Base-by-base conservation (phyloP, 1,140 invertebrate genomes). In the Cyclina sinensis region DNA sequence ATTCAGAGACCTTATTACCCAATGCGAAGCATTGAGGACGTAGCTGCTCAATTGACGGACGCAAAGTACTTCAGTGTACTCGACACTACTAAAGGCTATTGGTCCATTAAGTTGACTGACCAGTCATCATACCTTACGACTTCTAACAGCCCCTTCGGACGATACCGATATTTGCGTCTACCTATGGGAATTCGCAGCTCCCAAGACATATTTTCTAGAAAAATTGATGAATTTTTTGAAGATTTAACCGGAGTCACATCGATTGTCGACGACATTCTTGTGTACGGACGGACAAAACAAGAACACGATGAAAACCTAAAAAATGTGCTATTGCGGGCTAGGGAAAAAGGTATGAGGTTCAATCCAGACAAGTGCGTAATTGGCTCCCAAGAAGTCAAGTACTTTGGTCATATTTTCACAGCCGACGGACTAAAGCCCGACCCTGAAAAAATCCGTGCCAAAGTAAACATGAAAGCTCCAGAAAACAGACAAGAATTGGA, bases 151-250 rank as follows among this genome's bases (percentile, higher is more conserved):
- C 89, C 86, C n/a, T 70, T 74, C 21, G 90, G 83, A 24, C 51
- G 90, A 24, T 92, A 90, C 51, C n/a, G 87, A 30, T 92, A 87
- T 82, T 48, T 90, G 32, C 18, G 68, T 24, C 18, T 90, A 14
- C 90, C 88, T 16, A 90, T 91, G 74, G 90, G 89, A 4, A 89
- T 91, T 35, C 85, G 74, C 7, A 87, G 70, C 14, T 74, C 80
- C 16, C 95, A 95, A 35, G 95, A 94, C 37, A 96, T 96, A 48
- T 96, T 96, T 90, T 95, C 95, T 87, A 89, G 91, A 43, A 92
- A 93, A 11, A 96, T 96, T 3, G 82, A 89, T 89, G 83, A 62
- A 91, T 82, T 93, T 95, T 80, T 91, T 14, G 21, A 74, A 73
- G 65, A 46, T 37, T n/a, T 70, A 57, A 91, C 32, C 0, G 83